A percentile compares a stretch with the other conserved stretches of the same genome.
Conservation (phyloP, 2,888 invertebrate species). For the Priocnemis perturbator region DNA sequence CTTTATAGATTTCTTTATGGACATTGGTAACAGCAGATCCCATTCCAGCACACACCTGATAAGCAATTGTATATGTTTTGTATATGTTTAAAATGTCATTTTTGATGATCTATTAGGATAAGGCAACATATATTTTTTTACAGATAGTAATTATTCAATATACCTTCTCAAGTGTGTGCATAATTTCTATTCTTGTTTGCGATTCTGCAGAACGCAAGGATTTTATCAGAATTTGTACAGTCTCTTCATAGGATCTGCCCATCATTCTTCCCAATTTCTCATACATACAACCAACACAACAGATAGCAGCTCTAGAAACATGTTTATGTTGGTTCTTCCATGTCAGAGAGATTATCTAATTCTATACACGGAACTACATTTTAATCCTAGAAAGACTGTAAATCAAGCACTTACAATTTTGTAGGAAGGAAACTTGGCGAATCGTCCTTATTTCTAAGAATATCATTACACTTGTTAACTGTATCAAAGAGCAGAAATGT, state of each 20-base stretch:
- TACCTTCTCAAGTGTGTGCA: conserved; percentile 97
- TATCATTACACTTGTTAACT: conserved; percentile 98
- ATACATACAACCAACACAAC: conserved; percentile 97
- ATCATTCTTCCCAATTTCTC: conserved; percentile 99
- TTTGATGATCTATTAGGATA: no score
- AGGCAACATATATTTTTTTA: neutral
- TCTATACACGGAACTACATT: neutral
- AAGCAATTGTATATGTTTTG: conserved; percentile 4
- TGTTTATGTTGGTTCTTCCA: conserved; percentile 13
- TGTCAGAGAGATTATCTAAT: neutral
- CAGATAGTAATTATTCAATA: conserved; percentile 14
- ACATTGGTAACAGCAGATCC: conserved; percentile 92
- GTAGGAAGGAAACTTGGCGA: conserved; percentile 96
- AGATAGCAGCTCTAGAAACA: conserved; percentile 90
- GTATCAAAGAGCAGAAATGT: conserved; percentile 97
- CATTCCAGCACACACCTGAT: conserved; percentile 91
- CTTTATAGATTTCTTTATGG: conserved; percentile 93
- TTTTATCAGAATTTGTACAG: conserved; percentile 92
- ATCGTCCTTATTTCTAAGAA: conserved; percentile 97
- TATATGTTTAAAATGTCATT: conserved; percentile 12
- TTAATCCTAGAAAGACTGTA: conserved; percentile 3
- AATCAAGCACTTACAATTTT: conserved; percentile 83
- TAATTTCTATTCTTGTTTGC: conserved; percentile 96
- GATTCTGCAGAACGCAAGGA: conserved; percentile 96
- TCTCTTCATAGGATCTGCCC: conserved; percentile 98